Evolutionary conservation across 2,113 vertebrate species (phyloP).

Genomic region (Strix uralensis): DNA sequence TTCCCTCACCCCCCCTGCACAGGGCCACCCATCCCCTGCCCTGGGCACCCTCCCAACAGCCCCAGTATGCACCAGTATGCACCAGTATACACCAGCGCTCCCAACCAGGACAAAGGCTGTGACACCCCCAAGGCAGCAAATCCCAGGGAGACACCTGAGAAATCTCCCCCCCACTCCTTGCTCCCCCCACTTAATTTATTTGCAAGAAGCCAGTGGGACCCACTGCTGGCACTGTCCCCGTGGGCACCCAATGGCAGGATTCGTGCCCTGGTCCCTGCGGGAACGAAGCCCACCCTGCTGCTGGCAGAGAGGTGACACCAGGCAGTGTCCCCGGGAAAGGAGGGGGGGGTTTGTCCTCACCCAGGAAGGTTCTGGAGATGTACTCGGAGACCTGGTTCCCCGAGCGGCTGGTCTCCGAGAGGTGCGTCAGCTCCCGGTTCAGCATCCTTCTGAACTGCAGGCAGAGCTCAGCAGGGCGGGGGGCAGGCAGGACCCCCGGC

Average conservation of each 20-base stretch:
- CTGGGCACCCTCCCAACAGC: background rate
- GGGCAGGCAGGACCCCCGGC: background rate
- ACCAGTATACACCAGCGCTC: background rate
- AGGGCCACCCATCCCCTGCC: background rate
- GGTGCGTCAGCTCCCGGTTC: conserved; percentile 88
- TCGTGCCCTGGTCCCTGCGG: background rate
- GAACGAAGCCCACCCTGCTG: background rate
- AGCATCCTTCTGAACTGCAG: conserved; percentile 93
- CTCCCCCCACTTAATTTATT: no score
- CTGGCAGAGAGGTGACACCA: background rate
- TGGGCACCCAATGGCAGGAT: background rate
- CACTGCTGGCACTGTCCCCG: accelerated
- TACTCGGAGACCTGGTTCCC: conserved; percentile 95
- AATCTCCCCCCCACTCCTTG: accelerated
- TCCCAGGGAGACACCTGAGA: background rate
- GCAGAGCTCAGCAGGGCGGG: background rate
- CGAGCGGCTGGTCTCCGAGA: conserved; percentile 91
- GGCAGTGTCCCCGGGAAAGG: accelerated
- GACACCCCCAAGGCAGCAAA: background rate
- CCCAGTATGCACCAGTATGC: background rate
- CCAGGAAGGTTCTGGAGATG: conserved; percentile 88
- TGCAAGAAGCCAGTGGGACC: background rate
- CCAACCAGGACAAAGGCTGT: background rate
- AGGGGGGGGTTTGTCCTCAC: conserved; percentile 58
- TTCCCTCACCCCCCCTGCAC: background rate